phyloP scores from a whole-genome alignment of 2,797 vertebrate species.

The Pantherophis alleghaniensis region DNA sequence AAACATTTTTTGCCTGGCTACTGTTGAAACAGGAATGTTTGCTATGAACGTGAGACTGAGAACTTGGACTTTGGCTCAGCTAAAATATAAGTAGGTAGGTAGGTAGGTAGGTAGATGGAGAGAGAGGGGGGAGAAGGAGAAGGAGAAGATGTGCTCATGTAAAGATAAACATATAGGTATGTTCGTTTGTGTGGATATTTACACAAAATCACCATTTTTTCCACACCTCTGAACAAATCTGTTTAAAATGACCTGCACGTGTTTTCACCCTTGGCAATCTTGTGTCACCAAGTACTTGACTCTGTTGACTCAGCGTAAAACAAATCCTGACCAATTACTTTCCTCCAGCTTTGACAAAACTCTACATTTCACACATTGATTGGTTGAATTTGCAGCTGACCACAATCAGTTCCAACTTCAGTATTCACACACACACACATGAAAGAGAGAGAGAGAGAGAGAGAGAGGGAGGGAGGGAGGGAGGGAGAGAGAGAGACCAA shows the following conservation, averaged over 20 bases:
- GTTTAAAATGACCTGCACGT: neutral
- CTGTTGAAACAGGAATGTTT: constrained; percentile 4
- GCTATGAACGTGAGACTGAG: neutral
- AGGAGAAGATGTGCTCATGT: neutral
- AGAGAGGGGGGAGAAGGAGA: neutral
- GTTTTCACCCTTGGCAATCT: neutral
- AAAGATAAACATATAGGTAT: neutral
- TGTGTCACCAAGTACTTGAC: neutral
- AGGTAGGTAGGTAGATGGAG: neutral
- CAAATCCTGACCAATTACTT: neutral
- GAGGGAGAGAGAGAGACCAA: too few relatives aligned
- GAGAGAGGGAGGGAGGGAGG: too few relatives aligned
- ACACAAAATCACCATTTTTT: neutral
- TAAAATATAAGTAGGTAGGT: constrained; percentile 6
- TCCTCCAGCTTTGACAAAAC: neutral
- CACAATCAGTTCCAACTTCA: neutral
- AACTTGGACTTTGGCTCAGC: neutral
- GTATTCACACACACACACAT: neutral
- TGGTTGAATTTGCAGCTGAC: neutral
- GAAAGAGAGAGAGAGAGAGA: too few relatives aligned
- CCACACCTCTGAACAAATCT: neutral
- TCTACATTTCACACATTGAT: neutral
- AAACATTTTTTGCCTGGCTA: neutral
- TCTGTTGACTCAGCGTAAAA: neutral
- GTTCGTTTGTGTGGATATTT: neutral